Conservation (phyloP, 2,888 invertebrate genomes). For the Troglohyphantes excavatus region DNA sequence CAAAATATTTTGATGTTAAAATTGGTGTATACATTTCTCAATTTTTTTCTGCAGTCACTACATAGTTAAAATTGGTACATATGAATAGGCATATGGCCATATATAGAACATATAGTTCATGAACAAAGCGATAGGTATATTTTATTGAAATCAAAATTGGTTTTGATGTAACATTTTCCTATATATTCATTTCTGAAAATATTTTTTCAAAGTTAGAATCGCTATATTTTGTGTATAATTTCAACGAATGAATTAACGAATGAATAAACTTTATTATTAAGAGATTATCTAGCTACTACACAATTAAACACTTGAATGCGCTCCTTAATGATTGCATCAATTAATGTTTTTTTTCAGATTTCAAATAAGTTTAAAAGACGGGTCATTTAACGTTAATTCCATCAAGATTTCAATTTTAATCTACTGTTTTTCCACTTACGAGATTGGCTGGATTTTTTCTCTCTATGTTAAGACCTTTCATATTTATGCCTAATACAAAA, state of each 20-base stretch:
- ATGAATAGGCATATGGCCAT: too few species aligned
- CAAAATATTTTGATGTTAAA: too few species aligned
- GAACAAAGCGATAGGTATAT: too few species aligned
- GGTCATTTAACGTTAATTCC: slow-evolving; percentile 56
- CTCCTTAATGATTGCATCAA: slow-evolving; percentile 55
- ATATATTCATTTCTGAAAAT: too few species aligned
- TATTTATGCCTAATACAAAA: slow-evolving; percentile 13
- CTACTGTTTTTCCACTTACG: background rate
- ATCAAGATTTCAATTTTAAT: slow-evolving; percentile 65
- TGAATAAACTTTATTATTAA: slow-evolving; percentile 53
- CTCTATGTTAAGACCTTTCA: background rate
- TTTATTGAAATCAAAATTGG: too few species aligned
- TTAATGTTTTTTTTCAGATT: slow-evolving; percentile 46
- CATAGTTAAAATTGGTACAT: too few species aligned
- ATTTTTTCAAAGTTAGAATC: too few species aligned
- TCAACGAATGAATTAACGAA: slow-evolving; percentile 50
- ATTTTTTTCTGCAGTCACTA: too few species aligned
- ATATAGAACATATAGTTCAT: too few species aligned
- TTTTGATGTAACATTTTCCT: too few species aligned
- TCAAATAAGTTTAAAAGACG: slow-evolving; percentile 23
- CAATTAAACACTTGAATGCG: slow-evolving; percentile 41
- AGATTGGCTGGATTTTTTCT: slow-evolving; percentile 24
- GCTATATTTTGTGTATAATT: too few species aligned
- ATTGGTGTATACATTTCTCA: too few species aligned
- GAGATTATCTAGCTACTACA: slow-evolving; percentile 34